phyloP scores from a whole-genome alignment of 2,797 vertebrate species.

The Urophycis tenuis region DNA sequence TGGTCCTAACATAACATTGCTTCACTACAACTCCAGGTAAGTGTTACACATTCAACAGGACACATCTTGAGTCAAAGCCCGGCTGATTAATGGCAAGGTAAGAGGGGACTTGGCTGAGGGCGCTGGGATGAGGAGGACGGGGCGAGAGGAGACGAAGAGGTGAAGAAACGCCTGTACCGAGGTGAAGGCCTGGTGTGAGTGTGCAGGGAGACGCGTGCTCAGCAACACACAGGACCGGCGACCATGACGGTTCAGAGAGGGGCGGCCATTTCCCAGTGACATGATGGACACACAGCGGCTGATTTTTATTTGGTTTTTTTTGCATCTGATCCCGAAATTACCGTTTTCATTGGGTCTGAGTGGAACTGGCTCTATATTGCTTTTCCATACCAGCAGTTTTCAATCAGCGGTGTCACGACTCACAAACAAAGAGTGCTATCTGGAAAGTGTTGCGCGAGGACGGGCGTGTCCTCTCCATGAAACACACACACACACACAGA shows the following conservation, averaged over 20 bases:
- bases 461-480: background rate
- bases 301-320: background rate
- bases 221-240: background rate
- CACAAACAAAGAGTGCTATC: background rate
- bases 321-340: background rate
- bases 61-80: constrained; percentile 64
- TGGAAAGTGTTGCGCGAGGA: background rate
- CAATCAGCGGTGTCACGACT: background rate
- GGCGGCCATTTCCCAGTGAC: background rate
- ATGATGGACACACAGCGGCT: background rate
- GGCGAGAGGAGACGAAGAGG: constrained; percentile 30
- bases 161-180: background rate
- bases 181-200: background rate
- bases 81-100: constrained; percentile 43
- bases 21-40: too few species aligned
- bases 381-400: background rate
- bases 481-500: too few species aligned
- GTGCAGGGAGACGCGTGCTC: background rate
- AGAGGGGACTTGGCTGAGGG: too few species aligned
- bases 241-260: background rate
- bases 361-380: background rate
- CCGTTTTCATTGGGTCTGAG: background rate
- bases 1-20: too few species aligned
- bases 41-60: constrained; percentile 64
- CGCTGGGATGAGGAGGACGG: background rate